These are phyloP conservation scores for Ophraella communa DNA, from an alignment of 2,888 invertebrate genomes.

Conservation along the genomic window DNA sequence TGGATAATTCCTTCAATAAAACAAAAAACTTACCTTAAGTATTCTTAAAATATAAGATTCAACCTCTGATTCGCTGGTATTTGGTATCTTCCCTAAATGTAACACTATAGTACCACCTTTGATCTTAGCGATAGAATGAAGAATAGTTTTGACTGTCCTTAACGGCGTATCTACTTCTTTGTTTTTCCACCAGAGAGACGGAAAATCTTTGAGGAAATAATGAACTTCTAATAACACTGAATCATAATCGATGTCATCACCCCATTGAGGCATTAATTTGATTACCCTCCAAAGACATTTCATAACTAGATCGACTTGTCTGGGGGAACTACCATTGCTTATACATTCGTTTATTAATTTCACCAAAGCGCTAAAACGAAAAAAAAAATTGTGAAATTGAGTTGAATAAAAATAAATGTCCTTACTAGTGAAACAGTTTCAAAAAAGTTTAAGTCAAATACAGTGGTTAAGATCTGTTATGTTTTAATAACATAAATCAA, in stretches of 20 bases:
- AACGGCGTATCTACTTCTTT: slow-evolving; percentile 85
- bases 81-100: slow-evolving; percentile 78
- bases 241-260: slow-evolving; percentile 76
- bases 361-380: slow-evolving; percentile 77
- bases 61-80: slow-evolving; percentile 83
- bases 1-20: no score
- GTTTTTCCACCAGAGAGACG: slow-evolving; percentile 86
- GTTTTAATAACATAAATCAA: no score
- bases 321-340: slow-evolving; percentile 69
- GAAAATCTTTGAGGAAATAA: slow-evolving; percentile 86
- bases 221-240: slow-evolving; percentile 84
- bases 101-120: slow-evolving; percentile 83
- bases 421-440: no score
- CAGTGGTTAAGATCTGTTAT: no score
- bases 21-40: slow-evolving; percentile 68
- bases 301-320: slow-evolving; percentile 84
- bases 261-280: slow-evolving; percentile 84
- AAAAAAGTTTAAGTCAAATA: no score
- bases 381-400: slow-evolving; percentile 3
- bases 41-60: slow-evolving; percentile 84
- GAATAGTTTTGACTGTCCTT: slow-evolving; percentile 90
- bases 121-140: slow-evolving; percentile 89
- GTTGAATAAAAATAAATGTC: background rate
- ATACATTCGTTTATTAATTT: slow-evolving; percentile 87
- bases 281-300: slow-evolving; percentile 96